phyloP scores from a whole-genome alignment of 2,888 invertebrate species.

The Balanococcus diminutus region DNA sequence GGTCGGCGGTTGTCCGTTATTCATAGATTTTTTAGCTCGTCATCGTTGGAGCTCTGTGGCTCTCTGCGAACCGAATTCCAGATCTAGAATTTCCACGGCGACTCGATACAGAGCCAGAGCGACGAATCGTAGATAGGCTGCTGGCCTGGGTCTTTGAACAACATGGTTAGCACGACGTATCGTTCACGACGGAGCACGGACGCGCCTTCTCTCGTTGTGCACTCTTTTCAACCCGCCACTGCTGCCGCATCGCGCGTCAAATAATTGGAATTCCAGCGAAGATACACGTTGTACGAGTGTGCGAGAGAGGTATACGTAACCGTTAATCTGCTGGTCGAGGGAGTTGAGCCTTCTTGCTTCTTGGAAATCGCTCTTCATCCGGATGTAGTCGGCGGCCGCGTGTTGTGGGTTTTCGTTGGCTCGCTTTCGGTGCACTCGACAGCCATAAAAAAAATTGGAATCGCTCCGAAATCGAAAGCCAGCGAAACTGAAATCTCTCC shows the following conservation, averaged over 20 bases:
- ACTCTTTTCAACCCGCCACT: background rate
- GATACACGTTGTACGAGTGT: slow-evolving; percentile 5
- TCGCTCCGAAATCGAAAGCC: background rate
- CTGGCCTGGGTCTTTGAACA: background rate
- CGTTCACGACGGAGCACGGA: background rate
- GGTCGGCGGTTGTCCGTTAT: background rate
- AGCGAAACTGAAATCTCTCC: background rate
- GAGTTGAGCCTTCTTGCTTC: background rate
- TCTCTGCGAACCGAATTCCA: slow-evolving; percentile 31
- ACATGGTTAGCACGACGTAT: background rate
- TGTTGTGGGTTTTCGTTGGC: background rate
- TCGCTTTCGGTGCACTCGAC: background rate
- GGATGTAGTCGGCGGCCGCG: background rate
- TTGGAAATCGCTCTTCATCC: background rate
- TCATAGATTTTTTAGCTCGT: slow-evolving; percentile 31
- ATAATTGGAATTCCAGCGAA: slow-evolving; percentile 44
- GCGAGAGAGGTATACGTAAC: background rate
- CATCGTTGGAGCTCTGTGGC: background rate
- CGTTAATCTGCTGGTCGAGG: slow-evolving; percentile 11
- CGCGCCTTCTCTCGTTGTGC: background rate
- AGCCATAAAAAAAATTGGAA: background rate
- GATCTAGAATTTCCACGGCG: slow-evolving; percentile 19
- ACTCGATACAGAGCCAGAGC: background rate
- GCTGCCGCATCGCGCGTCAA: background rate
- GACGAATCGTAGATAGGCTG: background rate